A percentile compares a stretch with the other conserved stretches of the same genome.
Conservation (phyloP, 2,113 vertebrate species). For the Hucho hucho region DNA sequence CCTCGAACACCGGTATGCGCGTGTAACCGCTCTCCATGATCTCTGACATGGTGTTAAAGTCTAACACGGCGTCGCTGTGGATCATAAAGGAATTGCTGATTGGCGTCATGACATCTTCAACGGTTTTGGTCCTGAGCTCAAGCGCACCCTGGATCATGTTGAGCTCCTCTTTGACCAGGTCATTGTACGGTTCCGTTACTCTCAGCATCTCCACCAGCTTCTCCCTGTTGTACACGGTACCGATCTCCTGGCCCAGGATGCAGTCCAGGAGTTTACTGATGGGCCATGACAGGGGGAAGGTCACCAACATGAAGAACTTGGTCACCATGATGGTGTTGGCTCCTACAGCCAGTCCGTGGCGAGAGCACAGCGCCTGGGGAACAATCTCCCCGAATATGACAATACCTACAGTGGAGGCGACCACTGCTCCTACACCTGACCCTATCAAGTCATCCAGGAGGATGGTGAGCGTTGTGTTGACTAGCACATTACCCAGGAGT, state of each 20-base stretch:
- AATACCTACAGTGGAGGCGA: slow-evolving; percentile 89
- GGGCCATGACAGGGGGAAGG: slow-evolving; percentile 91
- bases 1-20: slow-evolving; percentile 90
- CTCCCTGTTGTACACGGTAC: slow-evolving; percentile 95
- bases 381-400: slow-evolving; percentile 98
- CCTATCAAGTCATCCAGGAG: slow-evolving; percentile 90
- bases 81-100: slow-evolving; percentile 94
- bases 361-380: slow-evolving; percentile 91
- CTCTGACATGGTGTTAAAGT: slow-evolving; percentile 98
- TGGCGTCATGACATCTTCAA: slow-evolving; percentile 93
- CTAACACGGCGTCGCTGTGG: slow-evolving; percentile 83
- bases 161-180: slow-evolving; percentile 91
- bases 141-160: slow-evolving; percentile 97
- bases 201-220: slow-evolving; percentile 96
- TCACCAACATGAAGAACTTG: slow-evolving; percentile 94
- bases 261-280: slow-evolving; percentile 91
- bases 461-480: slow-evolving; percentile 97
- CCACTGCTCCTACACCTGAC: slow-evolving; percentile 84
- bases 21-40: slow-evolving; percentile 98
- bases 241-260: slow-evolving; percentile 92
- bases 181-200: slow-evolving; percentile 92
- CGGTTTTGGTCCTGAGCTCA: slow-evolving; percentile 92
- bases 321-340: slow-evolving; percentile 91
- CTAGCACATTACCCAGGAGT: slow-evolving; percentile 92
- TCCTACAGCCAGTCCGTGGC: slow-evolving; percentile 91